Percentiles rank a stretch among this genome's conserved stretches.
Conservation (phyloP, 2,888 invertebrate species). For the Plebejus argus region DNA sequence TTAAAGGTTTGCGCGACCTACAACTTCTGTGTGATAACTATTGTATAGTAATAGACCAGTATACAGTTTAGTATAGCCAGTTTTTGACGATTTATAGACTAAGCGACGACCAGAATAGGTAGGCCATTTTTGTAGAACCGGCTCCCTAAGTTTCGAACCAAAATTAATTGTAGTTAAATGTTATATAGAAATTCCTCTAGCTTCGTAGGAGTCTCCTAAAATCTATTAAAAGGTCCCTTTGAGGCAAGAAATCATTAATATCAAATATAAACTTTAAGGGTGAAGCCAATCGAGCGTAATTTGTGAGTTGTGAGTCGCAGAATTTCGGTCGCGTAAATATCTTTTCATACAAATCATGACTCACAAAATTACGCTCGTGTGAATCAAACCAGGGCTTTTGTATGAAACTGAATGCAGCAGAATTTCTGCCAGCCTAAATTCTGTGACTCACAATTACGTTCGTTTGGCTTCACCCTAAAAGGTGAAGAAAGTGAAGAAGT, state of each 20-base stretch:
- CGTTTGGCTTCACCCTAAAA: too few relatives aligned
- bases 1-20: background rate
- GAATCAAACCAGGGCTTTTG: too few relatives aligned
- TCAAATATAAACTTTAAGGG: too few relatives aligned
- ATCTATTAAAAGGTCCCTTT: background rate
- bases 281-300: too few relatives aligned
- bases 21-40: constrained; percentile 3
- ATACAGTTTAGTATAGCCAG: background rate
- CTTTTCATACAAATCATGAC: too few relatives aligned
- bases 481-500: background rate
- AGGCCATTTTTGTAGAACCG: background rate
- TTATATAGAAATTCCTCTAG: background rate
- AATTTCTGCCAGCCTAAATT: too few relatives aligned
- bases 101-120: constrained; percentile 1
- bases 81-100: background rate
- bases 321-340: too few relatives aligned
- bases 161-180: background rate
- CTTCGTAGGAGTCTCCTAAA: background rate
- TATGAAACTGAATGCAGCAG: too few relatives aligned
- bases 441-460: too few relatives aligned
- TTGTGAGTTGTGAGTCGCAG: too few relatives aligned
- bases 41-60: background rate
- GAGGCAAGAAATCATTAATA: background rate
- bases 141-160: background rate
- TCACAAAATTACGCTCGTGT: too few relatives aligned